phyloP scores from a whole-genome alignment of 1,140 invertebrate genomes.

The Drosophila albomicans region DNA sequence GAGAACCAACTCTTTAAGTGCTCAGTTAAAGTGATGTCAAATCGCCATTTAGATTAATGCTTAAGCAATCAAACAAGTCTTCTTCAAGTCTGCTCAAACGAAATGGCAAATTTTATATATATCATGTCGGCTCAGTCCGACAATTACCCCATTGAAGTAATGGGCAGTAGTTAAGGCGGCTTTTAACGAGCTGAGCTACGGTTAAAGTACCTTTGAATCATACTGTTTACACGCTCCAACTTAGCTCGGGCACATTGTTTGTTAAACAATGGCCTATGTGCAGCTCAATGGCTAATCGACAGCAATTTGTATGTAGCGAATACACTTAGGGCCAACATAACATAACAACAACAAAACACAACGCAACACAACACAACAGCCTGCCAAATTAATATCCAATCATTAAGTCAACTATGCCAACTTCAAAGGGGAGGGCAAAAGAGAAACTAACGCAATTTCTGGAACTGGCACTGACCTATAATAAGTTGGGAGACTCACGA shows the following conservation, averaged over 20 bases:
- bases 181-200: conserved; percentile 33
- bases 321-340: conserved; percentile 38
- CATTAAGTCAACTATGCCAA: conserved; percentile 68
- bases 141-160: conserved; percentile 39
- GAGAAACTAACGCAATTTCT: conserved; percentile 34
- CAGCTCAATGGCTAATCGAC: conserved; percentile 57
- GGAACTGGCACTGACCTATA: conserved; percentile 39
- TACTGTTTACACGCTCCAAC: conserved; percentile 17
- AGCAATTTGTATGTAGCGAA: conserved; percentile 70
- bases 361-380: conserved; percentile 17
- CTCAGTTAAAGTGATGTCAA: neutral
- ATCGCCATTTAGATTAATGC: conserved; percentile 7
- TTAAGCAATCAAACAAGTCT: conserved; percentile 20
- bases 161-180: conserved; percentile 25
- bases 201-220: conserved; percentile 20
- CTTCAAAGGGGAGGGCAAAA: conserved; percentile 32
- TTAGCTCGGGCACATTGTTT: conserved; percentile 15
- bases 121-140: neutral
- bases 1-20: neutral
- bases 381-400: conserved; percentile 77
- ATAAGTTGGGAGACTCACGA: conserved; percentile 27
- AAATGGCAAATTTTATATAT: conserved; percentile 25
- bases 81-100: neutral
- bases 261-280: conserved; percentile 26
- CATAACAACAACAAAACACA: neutral